phyloP scores from a whole-genome alignment of 2,888 invertebrate species.

The Coremacera marginata region DNA sequence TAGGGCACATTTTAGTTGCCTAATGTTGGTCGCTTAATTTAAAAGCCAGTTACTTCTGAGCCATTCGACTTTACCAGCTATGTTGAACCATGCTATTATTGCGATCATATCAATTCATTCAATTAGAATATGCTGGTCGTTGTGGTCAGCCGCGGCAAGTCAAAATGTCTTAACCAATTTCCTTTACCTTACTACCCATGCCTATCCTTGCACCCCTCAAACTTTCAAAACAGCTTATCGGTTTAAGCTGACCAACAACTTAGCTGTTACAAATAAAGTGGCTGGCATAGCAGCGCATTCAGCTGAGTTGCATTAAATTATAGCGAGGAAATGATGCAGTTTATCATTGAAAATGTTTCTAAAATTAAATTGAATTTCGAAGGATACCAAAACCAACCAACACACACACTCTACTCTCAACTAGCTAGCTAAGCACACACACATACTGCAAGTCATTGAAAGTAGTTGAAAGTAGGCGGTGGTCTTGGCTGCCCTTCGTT shows the following conservation, averaged over 20 bases:
- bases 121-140: background rate
- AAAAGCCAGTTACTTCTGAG: too few species aligned
- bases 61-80: too few species aligned
- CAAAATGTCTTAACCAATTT: background rate
- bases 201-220: too few species aligned
- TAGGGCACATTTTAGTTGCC: too few species aligned
- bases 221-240: background rate
- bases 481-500: background rate
- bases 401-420: constrained; percentile 32
- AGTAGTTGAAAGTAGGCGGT: background rate
- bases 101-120: constrained; percentile 2
- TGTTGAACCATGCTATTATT: background rate
- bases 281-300: background rate
- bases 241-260: constrained; percentile 7
- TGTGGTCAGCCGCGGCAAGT: background rate
- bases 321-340: constrained; percentile 35
- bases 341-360: constrained; percentile 19
- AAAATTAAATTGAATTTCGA: constrained; percentile 22
- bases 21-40: too few species aligned
- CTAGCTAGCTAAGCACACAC: background rate
- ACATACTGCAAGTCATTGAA: background rate
- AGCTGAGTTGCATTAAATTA: constrained; percentile 8
- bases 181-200: too few species aligned
- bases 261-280: background rate
- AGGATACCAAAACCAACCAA: constrained; percentile 49